Evolutionary conservation across 92 coral and sea anemone genomes (phyloP), one percentile per base, ranked within the genome.

Genomic region (Heteractis magnifica): DNA sequence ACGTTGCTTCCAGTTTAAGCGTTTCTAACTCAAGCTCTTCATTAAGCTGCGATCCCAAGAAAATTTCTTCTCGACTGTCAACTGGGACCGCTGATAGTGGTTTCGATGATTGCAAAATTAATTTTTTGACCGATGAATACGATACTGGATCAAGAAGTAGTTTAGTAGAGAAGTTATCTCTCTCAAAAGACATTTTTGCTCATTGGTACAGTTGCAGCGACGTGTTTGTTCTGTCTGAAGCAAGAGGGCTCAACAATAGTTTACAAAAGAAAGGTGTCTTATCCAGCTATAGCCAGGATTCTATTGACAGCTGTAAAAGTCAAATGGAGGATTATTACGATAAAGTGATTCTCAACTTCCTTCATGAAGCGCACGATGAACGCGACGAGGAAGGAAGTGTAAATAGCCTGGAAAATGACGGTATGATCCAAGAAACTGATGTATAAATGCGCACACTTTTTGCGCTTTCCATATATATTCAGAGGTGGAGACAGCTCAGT

Each of bases 51-150:
- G 79, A 92, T 49, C 89, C 92, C 49, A 89, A 88, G 87, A 93
- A 93, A 55, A 82, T 85, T 26, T 53, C 75, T 64, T 82, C 93
- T 0, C 93, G 86, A 20, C 83, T 77, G 26, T 90, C 93, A 10
- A 62, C 90, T 12, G 91, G 70, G 8, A 90, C 94, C 8, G 79
- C 79, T 11, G 94, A 93, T 84, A 93, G 97, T 52, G 97, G 97
- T 0, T 93, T 56, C 15, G 89, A 34, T 9, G 97, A 90, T 21
- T 7, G 55, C 72, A 5, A 59, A 55, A 56, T 58, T 9, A 3
- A 58, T 12, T 58, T 58, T 11, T 58, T 58, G 16, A 58, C 26
- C 14, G 72, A 60, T 9, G 56, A 49, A 12, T 53, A 59, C 10
- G 34, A 19, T 60, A 26, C 55, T 18, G 16, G 49, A 72, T 53